Conservation (phyloP, 1,140 invertebrate species). For the Plectrocnemia conspersa region DNA sequence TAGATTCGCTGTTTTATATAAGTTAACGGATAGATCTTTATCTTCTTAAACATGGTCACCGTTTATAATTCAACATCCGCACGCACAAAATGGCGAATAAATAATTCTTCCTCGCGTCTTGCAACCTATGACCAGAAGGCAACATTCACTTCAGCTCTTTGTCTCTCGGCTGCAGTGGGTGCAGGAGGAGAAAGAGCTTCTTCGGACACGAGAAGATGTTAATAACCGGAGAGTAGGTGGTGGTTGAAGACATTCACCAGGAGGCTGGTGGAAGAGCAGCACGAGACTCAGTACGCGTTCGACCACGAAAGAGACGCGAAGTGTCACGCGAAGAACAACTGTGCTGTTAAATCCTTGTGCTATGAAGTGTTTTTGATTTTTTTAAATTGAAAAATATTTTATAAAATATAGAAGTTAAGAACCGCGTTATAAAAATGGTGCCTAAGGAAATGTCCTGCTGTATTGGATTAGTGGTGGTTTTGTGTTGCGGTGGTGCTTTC, state of each 20-base stretch:
- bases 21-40: too few relatives aligned
- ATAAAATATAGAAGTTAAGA: neutral
- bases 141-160: conserved; percentile 8
- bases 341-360: neutral
- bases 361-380: conserved; percentile 8
- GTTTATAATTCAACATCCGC: too few relatives aligned
- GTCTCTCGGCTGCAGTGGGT: conserved; percentile 3
- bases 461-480: conserved; percentile 20
- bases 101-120: too few relatives aligned
- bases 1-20: too few relatives aligned
- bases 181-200: neutral
- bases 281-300: neutral
- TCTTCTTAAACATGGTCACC: too few relatives aligned
- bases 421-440: conserved; percentile 11
- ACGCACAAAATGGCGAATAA: too few relatives aligned
- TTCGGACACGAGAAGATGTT: neutral
- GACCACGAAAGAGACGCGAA: conserved; percentile 4
- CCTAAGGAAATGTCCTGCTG: conserved; percentile 24
- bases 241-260: conserved; percentile 7
- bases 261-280: conserved; percentile 9
- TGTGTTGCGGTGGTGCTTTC: conserved; percentile 16
- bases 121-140: conserved; percentile 2
- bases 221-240: conserved; percentile 2
- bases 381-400: neutral
- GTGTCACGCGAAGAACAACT: neutral